Percentiles rank a stretch among this genome's conserved stretches.
Evolutionary conservation across 2,888 invertebrate species (phyloP).

Genomic region (Hypsopygia costalis): DNA sequence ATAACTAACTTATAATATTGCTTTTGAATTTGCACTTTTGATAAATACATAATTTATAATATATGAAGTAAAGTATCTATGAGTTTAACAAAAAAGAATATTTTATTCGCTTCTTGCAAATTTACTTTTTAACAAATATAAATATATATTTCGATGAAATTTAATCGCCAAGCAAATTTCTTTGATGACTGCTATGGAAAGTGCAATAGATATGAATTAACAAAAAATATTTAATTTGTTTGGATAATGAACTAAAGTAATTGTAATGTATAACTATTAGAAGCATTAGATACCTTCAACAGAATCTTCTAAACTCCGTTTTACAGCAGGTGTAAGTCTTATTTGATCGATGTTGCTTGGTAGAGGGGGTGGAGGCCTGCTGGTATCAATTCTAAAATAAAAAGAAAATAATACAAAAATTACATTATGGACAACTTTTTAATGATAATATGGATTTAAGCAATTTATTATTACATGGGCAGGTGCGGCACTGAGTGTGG

Average conservation of each 20-base stretch:
- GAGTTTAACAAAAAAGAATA: not conserved
- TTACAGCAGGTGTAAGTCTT: slow-evolving; percentile 26
- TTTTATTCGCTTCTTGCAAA: slow-evolving; percentile 4
- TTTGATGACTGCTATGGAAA: slow-evolving; percentile 9
- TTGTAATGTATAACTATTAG: not conserved
- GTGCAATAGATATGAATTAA: slow-evolving; percentile 7
- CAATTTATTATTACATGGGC: not conserved
- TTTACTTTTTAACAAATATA: not conserved
- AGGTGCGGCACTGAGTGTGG: slow-evolving; percentile 1
- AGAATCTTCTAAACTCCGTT: slow-evolving; percentile 27
- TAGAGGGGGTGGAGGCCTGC: slow-evolving; percentile 52
- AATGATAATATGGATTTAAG: slow-evolving; percentile 13
- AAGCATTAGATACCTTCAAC: slow-evolving; percentile 33
- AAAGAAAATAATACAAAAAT: not conserved
- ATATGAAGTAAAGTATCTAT: too few relatives aligned
- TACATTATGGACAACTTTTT: not conserved
- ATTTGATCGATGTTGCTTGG: slow-evolving; percentile 15
- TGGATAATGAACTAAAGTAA: not conserved
- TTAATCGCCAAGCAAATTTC: slow-evolving; percentile 36
- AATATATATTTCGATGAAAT: not conserved
- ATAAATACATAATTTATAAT: too few relatives aligned
- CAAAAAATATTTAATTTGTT: slow-evolving; percentile 2
- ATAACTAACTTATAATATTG: too few relatives aligned
- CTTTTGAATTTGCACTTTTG: too few relatives aligned
- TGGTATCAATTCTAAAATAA: slow-evolving; percentile 47